These are phyloP conservation scores for Phylloscopus whistleri DNA, from an alignment of 2,113 vertebrate genomes.

Conservation along the genomic window DNA sequence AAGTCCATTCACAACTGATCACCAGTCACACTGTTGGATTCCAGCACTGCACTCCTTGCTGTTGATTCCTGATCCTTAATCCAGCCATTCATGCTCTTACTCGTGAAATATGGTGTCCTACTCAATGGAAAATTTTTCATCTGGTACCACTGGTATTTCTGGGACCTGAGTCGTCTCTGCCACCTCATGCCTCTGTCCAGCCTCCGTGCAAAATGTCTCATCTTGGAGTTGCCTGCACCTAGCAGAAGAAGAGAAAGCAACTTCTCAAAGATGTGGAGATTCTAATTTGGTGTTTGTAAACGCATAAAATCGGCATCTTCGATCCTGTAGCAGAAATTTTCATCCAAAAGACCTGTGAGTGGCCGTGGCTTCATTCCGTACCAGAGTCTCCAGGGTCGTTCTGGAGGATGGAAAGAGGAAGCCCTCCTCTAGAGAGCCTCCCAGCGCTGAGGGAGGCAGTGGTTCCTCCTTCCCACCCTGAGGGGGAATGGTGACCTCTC, in stretches of 20 bases:
- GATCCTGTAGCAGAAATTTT: neutral
- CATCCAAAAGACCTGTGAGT: neutral
- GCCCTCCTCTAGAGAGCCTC: neutral
- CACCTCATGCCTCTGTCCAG: neutral
- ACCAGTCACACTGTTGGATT: neutral
- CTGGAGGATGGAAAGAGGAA: neutral
- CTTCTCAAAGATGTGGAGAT: neutral
- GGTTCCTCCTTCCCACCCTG: neutral
- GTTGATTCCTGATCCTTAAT: neutral
- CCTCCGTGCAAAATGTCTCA: neutral
- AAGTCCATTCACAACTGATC: neutral
- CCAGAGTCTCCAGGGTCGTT: neutral
- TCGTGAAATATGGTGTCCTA: neutral
- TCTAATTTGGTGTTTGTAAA: neutral
- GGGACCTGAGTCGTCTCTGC: neutral
- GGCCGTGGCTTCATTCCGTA: fast-evolving
- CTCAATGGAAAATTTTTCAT: neutral
- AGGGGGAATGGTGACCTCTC: neutral
- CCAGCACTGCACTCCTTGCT: neutral
- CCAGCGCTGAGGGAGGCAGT: neutral
- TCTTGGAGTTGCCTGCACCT: neutral
- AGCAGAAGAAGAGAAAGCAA: neutral
- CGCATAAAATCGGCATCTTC: neutral
- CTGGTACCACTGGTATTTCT: neutral
- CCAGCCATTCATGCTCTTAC: neutral